phyloP scores from a whole-genome alignment of 37 sponge, comb jelly and placozoan genomes.

The Oscarella lobularis region DNA sequence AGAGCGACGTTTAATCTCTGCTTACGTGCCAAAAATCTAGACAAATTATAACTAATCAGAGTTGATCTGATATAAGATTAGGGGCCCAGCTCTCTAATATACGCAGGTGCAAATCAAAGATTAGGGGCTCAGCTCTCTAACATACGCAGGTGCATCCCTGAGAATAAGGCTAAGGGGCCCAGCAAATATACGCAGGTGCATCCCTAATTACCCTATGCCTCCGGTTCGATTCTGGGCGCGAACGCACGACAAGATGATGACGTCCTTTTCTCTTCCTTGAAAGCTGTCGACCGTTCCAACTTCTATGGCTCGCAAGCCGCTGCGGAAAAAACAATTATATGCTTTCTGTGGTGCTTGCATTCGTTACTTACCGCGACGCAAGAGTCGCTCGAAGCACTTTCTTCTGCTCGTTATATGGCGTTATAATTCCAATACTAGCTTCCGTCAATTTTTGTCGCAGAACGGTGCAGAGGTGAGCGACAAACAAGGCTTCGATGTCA shows the following conservation, averaged over 20 bases:
- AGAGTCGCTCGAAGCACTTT: slow-evolving; percentile 1
- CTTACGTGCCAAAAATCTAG: slow-evolving; percentile 26
- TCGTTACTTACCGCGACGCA: not conserved
- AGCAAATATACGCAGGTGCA: not conserved
- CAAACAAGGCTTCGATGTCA: slow-evolving; percentile 18
- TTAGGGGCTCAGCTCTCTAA: too few species aligned
- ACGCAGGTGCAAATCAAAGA: too few species aligned
- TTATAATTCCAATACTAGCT: slow-evolving; percentile 46
- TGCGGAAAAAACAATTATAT: not conserved
- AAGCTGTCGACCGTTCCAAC: slow-evolving; percentile 57
- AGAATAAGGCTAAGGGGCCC: too few species aligned
- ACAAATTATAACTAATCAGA: not conserved
- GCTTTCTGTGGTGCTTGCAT: not conserved
- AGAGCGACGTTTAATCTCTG: slow-evolving; percentile 44
- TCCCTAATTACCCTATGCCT: slow-evolving; percentile 37
- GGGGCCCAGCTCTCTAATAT: too few species aligned
- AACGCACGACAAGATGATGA: slow-evolving; percentile 65
- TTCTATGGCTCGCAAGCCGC: slow-evolving; percentile 14
- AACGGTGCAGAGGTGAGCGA: slow-evolving; percentile 14
- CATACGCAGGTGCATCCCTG: too few species aligned
- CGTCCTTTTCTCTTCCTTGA: slow-evolving; percentile 73
- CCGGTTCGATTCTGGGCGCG: slow-evolving; percentile 28
- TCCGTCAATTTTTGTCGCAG: slow-evolving; percentile 2
- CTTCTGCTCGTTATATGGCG: slow-evolving; percentile 61
- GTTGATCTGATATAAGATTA: not conserved